Percentiles rank a stretch among this genome's conserved stretches.
phyloP scores from a whole-genome alignment of 1,140 invertebrate genomes.

The Calosoma granatense region DNA sequence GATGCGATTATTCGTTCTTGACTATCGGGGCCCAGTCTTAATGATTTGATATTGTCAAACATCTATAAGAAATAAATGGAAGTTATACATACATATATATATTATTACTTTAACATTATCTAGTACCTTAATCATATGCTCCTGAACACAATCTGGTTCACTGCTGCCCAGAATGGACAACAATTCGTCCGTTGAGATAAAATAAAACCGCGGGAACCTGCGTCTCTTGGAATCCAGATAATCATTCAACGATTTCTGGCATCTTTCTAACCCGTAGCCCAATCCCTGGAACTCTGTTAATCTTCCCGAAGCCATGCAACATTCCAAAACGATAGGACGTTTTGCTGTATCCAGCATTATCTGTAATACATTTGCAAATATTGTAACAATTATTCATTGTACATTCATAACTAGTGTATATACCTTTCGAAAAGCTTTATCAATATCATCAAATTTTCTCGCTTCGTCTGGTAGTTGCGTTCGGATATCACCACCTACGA shows the following conservation, averaged over 20 bases:
- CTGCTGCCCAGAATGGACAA: conserved; percentile 80
- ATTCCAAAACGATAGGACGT: conserved; percentile 62
- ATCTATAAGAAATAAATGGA: conserved; percentile 45
- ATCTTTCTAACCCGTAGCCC: conserved; percentile 67
- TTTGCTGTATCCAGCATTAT: conserved; percentile 76
- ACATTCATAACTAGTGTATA: conserved; percentile 2
- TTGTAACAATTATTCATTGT: conserved; percentile 1
- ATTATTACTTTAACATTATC: conserved; percentile 15
- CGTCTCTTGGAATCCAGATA: conserved; percentile 80
- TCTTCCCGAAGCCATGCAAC: conserved; percentile 61
- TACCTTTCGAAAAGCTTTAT: conserved; percentile 64
- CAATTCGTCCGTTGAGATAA: conserved; percentile 87
- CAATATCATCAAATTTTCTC: conserved; percentile 80
- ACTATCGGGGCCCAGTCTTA: conserved; percentile 53
- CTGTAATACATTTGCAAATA: conserved; percentile 35
- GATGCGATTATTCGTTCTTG: conserved; percentile 51
- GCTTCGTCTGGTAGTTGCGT: conserved; percentile 77
- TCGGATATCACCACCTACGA: conserved; percentile 77
- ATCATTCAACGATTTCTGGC: conserved; percentile 83
- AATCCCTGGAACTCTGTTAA: conserved; percentile 63
- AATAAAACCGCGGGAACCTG: conserved; percentile 83
- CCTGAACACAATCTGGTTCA: conserved; percentile 68
- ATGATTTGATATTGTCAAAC: conserved; percentile 79
- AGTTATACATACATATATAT: conserved; percentile 10
- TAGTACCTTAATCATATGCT: conserved; percentile 79